Evolutionary conservation across 1,140 invertebrate genomes (phyloP).

Genomic region (Caenorhabditis inopinata): DNA sequence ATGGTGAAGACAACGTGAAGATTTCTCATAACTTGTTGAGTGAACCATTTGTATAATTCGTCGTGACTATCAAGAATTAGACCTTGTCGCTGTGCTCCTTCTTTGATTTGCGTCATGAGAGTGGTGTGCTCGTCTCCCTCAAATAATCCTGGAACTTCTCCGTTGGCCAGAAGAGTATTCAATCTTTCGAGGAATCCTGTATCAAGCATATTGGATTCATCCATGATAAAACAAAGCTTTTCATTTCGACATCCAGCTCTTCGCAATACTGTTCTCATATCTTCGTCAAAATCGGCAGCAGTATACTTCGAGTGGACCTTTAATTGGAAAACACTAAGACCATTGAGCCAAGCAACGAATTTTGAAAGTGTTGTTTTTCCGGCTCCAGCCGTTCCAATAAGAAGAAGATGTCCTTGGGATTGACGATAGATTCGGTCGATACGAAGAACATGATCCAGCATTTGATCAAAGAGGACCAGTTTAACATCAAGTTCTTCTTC

Average conservation of each 20-base stretch:
- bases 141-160: conserved; percentile 85
- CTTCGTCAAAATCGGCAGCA: conserved; percentile 97
- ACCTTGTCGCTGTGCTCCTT: conserved; percentile 94
- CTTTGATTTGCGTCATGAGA: conserved; percentile 98
- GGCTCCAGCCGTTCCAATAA: conserved; percentile 95
- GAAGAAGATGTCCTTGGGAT: conserved; percentile 87
- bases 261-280: conserved; percentile 85
- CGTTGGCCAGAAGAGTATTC: conserved; percentile 97
- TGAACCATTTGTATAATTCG: conserved; percentile 98
- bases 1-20: conserved; percentile 99
- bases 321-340: conserved; percentile 88
- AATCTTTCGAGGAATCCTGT: conserved; percentile 97
- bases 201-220: conserved; percentile 97
- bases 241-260: conserved; percentile 95
- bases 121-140: conserved; percentile 90
- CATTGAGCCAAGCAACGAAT: conserved; percentile 99
- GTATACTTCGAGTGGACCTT: conserved; percentile 98
- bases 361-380: conserved; percentile 97
- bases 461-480: conserved; percentile 95
- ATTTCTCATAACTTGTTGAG: conserved; percentile 90
- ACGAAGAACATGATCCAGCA: conserved; percentile 92
- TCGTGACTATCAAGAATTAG: conserved; percentile 97
- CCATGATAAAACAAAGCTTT: conserved; percentile 97
- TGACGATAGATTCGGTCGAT: conserved; percentile 99
- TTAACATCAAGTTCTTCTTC: conserved; percentile 98